phyloP scores from a whole-genome alignment of 1,140 invertebrate species.

The Anoplolepis gracilipes region DNA sequence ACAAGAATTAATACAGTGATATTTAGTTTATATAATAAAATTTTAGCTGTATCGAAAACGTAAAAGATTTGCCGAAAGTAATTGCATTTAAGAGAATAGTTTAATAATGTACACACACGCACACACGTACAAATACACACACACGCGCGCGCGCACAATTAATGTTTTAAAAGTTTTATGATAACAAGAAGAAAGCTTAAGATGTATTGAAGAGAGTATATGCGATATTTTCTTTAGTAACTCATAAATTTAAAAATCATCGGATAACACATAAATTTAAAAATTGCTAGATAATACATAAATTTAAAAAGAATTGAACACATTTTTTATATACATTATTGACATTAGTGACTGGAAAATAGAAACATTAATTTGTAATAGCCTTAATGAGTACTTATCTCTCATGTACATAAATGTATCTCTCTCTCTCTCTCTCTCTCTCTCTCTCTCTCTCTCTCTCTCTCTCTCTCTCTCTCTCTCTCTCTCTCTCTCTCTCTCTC shows the following conservation, averaged over 20 bases:
- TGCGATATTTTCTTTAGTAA: neutral
- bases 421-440: too few relatives aligned
- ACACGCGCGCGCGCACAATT: neutral
- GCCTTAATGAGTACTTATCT: neutral
- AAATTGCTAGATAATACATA: neutral
- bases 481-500: too few relatives aligned
- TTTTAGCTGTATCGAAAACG: conserved; percentile 41
- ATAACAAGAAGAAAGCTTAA: conserved; percentile 13
- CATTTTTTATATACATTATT: conserved; percentile 47
- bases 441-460: too few relatives aligned
- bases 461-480: too few relatives aligned
- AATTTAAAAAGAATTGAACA: conserved; percentile 31
- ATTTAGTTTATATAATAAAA: conserved; percentile 46
- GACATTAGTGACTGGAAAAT: conserved; percentile 7
- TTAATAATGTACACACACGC: neutral
- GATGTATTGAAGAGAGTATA: neutral
- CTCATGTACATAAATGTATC: conserved; percentile 6
- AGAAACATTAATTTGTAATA: conserved; percentile 28
- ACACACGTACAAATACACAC: neutral
- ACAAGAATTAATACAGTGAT: conserved; percentile 15
- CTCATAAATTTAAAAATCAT: conserved; percentile 2
- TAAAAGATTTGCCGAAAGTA: conserved; percentile 33
- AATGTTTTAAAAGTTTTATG: too few relatives aligned
- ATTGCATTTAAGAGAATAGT: conserved; percentile 37
- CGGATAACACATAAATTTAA: conserved; percentile 16